These are phyloP conservation scores for Nephila pilipes DNA, from an alignment of 1,140 invertebrate species.

Conservation along the genomic window DNA sequence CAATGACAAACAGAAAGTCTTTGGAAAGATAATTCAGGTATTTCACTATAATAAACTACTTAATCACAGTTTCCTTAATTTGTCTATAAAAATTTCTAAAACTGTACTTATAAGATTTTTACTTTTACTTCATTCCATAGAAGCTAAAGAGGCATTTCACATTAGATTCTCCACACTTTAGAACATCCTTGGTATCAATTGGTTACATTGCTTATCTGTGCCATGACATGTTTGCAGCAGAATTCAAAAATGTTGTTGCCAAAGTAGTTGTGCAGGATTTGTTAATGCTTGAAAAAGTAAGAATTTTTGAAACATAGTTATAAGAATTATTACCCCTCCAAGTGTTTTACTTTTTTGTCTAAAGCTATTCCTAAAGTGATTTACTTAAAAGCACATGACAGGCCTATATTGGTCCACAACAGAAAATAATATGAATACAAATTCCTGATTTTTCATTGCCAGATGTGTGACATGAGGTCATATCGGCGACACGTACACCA, in stretches of 20 bases:
- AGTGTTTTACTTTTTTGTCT: no score
- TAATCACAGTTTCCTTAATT: slow-evolving; percentile 78
- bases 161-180: slow-evolving; percentile 90
- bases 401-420: no score
- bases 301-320: not conserved
- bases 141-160: slow-evolving; percentile 84
- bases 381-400: no score
- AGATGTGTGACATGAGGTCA: no score
- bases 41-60: not conserved
- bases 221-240: slow-evolving; percentile 92
- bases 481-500: no score
- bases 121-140: slow-evolving; percentile 79
- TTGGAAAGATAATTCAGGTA: slow-evolving; percentile 84
- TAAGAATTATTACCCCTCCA: no score
- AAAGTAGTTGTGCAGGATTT: slow-evolving; percentile 97
- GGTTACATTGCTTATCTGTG: slow-evolving; percentile 95
- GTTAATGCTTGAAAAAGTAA: slow-evolving; percentile 88
- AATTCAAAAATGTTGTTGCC: slow-evolving; percentile 96
- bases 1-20: slow-evolving; percentile 89
- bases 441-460: no score
- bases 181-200: slow-evolving; percentile 94
- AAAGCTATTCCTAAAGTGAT: no score
- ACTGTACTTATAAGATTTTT: not conserved
- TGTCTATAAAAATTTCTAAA: slow-evolving; percentile 62
- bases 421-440: no score